A percentile compares a stretch with the other conserved stretches of the same genome.
phyloP scores from a whole-genome alignment of 2,797 vertebrate species.

The Cephalopachus bancanus region DNA sequence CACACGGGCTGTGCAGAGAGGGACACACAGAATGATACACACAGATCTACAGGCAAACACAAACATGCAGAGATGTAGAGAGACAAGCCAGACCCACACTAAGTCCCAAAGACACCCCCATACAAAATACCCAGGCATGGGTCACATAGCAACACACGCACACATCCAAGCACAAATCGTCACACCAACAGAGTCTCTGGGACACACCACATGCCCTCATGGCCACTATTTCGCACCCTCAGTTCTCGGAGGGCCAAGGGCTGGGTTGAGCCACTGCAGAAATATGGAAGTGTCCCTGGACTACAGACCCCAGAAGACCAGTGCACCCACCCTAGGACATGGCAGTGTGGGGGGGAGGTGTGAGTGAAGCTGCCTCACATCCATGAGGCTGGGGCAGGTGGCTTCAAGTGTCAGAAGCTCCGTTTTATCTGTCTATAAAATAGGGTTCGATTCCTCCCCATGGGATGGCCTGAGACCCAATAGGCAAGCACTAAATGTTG shows the following conservation, averaged over 20 bases:
- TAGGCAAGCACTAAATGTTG: conserved; percentile 1
- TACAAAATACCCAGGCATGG: not conserved
- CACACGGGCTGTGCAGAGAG: not conserved
- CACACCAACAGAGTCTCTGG: not conserved
- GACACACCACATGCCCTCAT: not conserved
- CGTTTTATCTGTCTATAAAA: conserved; percentile 54
- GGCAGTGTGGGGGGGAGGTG: too few species aligned
- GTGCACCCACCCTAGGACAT: not conserved
- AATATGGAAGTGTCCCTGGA: not conserved
- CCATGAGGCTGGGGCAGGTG: not conserved
- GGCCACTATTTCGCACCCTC: conserved; percentile 8
- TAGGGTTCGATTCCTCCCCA: conserved; percentile 1
- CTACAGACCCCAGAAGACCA: not conserved
- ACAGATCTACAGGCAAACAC: not conserved
- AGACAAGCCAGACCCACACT: not conserved
- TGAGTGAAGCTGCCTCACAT: not conserved
- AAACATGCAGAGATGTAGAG: not conserved
- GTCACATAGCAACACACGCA: not conserved
- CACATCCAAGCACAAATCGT: not conserved
- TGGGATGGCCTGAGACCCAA: not conserved
- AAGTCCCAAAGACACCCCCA: not conserved
- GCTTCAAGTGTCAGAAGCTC: conserved; percentile 39
- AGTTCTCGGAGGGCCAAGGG: not conserved
- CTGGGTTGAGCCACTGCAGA: not conserved
- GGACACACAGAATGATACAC: not conserved